Base-by-base conservation (phyloP, 2,797 vertebrate genomes). In the Hozukius guyotensis region DNA sequence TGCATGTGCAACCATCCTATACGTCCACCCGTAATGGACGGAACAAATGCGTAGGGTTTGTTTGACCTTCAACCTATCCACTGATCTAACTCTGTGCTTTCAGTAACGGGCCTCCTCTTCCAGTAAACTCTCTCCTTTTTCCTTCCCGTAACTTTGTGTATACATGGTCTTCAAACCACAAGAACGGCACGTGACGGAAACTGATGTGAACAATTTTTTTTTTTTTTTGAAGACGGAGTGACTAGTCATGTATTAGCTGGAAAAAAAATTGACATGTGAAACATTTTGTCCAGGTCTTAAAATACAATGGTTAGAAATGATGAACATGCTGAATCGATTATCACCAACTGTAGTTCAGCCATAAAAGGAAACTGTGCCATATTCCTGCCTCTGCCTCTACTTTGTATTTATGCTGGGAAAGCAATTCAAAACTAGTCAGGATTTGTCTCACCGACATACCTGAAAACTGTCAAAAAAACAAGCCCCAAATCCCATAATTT, bases 111-210 rank as follows among this genome's bases (percentile, higher is more conserved):
- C 86, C 89, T 87, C 90, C 89, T 92, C 80, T 95, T 94, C 95
- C 94, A 94, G 94, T 94, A 95, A 95, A 87, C 87, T 81, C 72
- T 82, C 89, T 84, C 70, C 69, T 73, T 81, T 64, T 89, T 81
- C 85, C 84, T 96, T 95, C 94, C 94, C 87, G 94, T 93, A 95
- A 95, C 88, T 88, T 80, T 90, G 86, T 90, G 81, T 94, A 84
- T 91, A 89, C 88, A 86, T 10, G 78, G 75, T 80, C 78, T 88
- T 90, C 83, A 90, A 87, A 91, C 93, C 87, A 91, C 90, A 92
- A 52, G 84, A 87, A 85, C 77, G 70, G 76, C 90, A 90, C 81
- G 77, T 90, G 89, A 88, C 63, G 87, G 87, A 95, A 93, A 93
- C 68, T 52, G 75, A 85, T 86, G 89, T 62, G 52, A 55, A 56